Evolutionary conservation across 2,888 invertebrate genomes (phyloP).

Genomic region (Amaurobius ferox): DNA sequence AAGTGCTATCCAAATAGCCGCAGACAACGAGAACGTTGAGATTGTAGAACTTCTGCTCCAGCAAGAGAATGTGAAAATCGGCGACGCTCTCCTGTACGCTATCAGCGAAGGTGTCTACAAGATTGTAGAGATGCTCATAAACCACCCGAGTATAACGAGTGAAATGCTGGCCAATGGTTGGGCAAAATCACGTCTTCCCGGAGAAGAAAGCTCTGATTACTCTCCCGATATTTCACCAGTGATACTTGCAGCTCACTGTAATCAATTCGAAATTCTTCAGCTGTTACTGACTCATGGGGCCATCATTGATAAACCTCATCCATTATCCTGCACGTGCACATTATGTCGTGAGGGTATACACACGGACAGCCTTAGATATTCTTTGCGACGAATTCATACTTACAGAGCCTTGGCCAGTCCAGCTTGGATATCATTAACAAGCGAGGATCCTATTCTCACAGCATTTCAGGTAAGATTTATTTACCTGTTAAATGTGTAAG

Average conservation of each 20-base stretch:
- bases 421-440: slow-evolving; percentile 81
- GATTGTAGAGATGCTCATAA: slow-evolving; percentile 81
- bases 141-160: slow-evolving; percentile 79
- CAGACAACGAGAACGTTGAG: slow-evolving; percentile 81
- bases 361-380: slow-evolving; percentile 80
- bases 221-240: slow-evolving; percentile 80
- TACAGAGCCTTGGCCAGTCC: slow-evolving; percentile 80
- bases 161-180: slow-evolving; percentile 80
- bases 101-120: slow-evolving; percentile 80
- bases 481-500: no score
- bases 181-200: slow-evolving; percentile 77
- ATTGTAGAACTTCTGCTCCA: slow-evolving; percentile 80
- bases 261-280: slow-evolving; percentile 81
- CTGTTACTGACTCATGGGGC: slow-evolving; percentile 79
- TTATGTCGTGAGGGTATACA: slow-evolving; percentile 78
- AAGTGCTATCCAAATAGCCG: slow-evolving; percentile 80
- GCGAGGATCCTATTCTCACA: slow-evolving; percentile 80
- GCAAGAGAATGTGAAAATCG: slow-evolving; percentile 76
- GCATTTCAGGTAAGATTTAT: slow-evolving; percentile 79
- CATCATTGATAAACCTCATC: slow-evolving; percentile 79
- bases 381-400: slow-evolving; percentile 79
- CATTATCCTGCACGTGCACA: slow-evolving; percentile 78
- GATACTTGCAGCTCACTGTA: slow-evolving; percentile 80
- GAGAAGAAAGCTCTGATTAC: slow-evolving; percentile 80
- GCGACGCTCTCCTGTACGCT: slow-evolving; percentile 80